phyloP scores from a whole-genome alignment of 1,140 invertebrate species.

The fruit fly (Drosophila melanogaster) region Release_6_plus_ISO1_MT NT_033777.3:31704001-31704500 shows the following conservation, averaged over 20 bases:
- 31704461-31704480: conserved; percentile 15
- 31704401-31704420: conserved; percentile 57
- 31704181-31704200: conserved; percentile 4
- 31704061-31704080: conserved; percentile 45
- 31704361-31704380: conserved; percentile 57
- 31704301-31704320: conserved; percentile 61
- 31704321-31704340: conserved; percentile 27
- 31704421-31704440: conserved; percentile 45
- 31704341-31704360: conserved; percentile 40
- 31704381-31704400: conserved; percentile 47
- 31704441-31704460: conserved; percentile 72
- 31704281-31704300: not conserved
- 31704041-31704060: conserved; percentile 77
- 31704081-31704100: conserved; percentile 72
- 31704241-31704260: conserved; percentile 29
- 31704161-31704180: conserved; percentile 71
- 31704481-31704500: conserved; percentile 53
- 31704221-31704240: conserved; percentile 36
- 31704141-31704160: conserved; percentile 60
- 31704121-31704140: conserved; percentile 62
- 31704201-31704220: conserved; percentile 44
- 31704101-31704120: conserved; percentile 82
- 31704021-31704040: conserved; percentile 76
- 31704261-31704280: conserved; percentile 1
- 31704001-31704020: conserved; percentile 42